Percentiles rank a stretch among this genome's conserved stretches.
These are phyloP conservation scores for Catharus bicknelli DNA, from an alignment of 2,113 vertebrate species.

Conservation along the genomic window DNA sequence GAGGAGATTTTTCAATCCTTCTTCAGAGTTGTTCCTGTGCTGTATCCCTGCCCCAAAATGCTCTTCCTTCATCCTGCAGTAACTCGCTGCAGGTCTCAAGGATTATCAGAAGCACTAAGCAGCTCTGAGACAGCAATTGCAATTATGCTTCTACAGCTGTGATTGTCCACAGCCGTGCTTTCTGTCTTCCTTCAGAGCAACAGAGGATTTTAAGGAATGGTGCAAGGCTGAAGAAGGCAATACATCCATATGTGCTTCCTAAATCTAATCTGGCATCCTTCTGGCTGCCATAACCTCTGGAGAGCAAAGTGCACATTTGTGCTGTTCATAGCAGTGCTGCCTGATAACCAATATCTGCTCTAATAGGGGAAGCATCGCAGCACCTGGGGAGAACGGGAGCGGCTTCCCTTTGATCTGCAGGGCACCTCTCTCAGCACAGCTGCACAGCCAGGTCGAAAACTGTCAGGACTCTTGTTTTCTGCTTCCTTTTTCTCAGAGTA, in stretches of 20 bases:
- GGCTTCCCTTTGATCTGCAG: not conserved
- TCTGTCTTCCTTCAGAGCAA: not conserved
- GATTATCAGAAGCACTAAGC: slow-evolving; percentile 19
- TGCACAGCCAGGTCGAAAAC: not conserved
- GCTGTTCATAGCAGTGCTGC: not conserved
- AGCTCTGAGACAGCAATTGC: slow-evolving; percentile 32
- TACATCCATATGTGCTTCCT: not conserved
- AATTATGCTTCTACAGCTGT: not conserved
- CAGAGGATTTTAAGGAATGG: not conserved
- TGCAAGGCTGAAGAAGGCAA: not conserved
- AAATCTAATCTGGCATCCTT: slow-evolving; percentile 41
- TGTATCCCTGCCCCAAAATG: not conserved
- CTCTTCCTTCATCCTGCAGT: not conserved
- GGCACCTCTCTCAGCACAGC: not conserved
- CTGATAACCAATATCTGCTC: not conserved
- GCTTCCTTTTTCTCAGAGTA: not conserved
- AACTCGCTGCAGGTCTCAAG: not conserved
- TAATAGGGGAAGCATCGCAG: rapidly evolving
- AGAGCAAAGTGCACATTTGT: slow-evolving; percentile 42
- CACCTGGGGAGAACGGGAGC: not conserved
- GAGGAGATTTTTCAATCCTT: not conserved
- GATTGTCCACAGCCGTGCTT: not conserved
- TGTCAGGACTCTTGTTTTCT: not conserved
- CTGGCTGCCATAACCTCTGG: slow-evolving; percentile 8
- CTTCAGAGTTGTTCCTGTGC: not conserved